phyloP scores from a whole-genome alignment of 2,113 vertebrate species.

The Macaca fascicularis region T2T-MFA8v1.1 NC_088395.1:135777001-135777500 shows the following conservation, averaged over 20 bases:
- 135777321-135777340: neutral
- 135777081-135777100: no score
- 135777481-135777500: neutral
- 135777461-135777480: neutral
- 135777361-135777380: neutral
- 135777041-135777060: no score
- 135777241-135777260: neutral
- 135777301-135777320: neutral
- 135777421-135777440: neutral
- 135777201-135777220: neutral
- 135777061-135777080: no score
- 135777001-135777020: no score
- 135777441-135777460: neutral
- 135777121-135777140: neutral
- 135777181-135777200: neutral
- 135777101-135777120: conserved; percentile 16
- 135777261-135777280: neutral
- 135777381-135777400: neutral
- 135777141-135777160: neutral
- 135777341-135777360: neutral
- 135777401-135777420: neutral
- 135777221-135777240: neutral
- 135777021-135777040: no score
- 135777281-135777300: neutral
- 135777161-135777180: neutral